Percentiles rank a stretch among this genome's conserved stretches.
Evolutionary conservation across 2,797 vertebrate species (phyloP).

Genomic region (Acanthurus lineatus): DNA sequence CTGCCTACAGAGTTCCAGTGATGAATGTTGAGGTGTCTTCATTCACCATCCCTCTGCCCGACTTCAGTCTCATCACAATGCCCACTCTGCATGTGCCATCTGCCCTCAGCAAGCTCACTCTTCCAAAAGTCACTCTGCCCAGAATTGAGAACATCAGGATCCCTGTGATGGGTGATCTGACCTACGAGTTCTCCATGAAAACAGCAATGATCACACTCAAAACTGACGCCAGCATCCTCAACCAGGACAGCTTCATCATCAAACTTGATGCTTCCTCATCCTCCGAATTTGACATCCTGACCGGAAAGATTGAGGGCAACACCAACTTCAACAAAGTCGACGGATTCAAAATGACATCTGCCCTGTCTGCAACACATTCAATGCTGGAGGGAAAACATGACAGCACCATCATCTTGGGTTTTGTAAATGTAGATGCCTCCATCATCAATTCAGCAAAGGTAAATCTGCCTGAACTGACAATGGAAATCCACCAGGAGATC

Average conservation of each 20-base stretch:
- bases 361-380: conserved; percentile 84
- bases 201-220: conserved; percentile 89
- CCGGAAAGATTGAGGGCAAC: conserved; percentile 88
- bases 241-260: conserved; percentile 87
- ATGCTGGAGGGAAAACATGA: conserved; percentile 88
- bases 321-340: conserved; percentile 85
- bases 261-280: conserved; percentile 87
- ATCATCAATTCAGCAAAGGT: conserved; percentile 86
- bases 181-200: conserved; percentile 92
- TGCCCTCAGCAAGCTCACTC: conserved; percentile 84
- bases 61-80: conserved; percentile 83
- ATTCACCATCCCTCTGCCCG: conserved; percentile 87
- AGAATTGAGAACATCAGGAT: conserved; percentile 84
- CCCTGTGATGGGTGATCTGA: conserved; percentile 92
- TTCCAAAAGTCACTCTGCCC: conserved; percentile 87
- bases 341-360: conserved; percentile 87
- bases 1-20: conserved; percentile 88
- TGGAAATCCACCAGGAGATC: conserved; percentile 89
- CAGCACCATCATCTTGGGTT: conserved; percentile 85
- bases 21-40: conserved; percentile 88
- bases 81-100: conserved; percentile 84
- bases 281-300: conserved; percentile 87
- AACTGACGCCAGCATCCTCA: conserved; percentile 88
- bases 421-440: conserved; percentile 83
- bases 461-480: conserved; percentile 67